Conservation (phyloP, 92 coral and sea anemone species). For the Zoanthus gigantus region DNA sequence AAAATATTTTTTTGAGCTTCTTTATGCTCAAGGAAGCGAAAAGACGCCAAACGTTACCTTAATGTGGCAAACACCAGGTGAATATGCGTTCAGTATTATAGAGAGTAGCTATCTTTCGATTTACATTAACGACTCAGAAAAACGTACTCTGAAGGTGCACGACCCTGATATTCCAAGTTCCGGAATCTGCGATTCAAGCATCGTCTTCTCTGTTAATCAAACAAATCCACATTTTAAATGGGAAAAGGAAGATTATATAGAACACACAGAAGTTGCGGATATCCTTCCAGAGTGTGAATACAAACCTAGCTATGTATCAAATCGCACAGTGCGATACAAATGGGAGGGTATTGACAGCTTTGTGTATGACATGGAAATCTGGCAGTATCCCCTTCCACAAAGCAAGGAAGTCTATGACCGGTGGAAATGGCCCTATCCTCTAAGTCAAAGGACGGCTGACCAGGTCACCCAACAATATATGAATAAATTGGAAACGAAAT, state of each 20-base stretch:
- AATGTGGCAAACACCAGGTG: slow-evolving; percentile 49
- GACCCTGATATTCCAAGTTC: slow-evolving; percentile 5
- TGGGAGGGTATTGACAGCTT: slow-evolving; percentile 17
- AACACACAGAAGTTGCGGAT: slow-evolving; percentile 18
- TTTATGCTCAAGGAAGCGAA: not conserved
- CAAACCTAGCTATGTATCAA: slow-evolving; percentile 37
- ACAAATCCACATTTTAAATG: not conserved
- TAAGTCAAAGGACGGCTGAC: slow-evolving; percentile 42
- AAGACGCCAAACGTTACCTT: slow-evolving; percentile 11
- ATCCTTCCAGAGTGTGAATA: slow-evolving; percentile 42
- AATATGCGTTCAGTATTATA: slow-evolving; percentile 18
- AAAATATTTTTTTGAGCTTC: slow-evolving; percentile 44
- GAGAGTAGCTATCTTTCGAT: slow-evolving; percentile 19
- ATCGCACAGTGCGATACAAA: slow-evolving; percentile 14
- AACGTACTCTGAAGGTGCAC: not conserved
- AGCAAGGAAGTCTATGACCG: not conserved
- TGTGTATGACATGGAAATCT: slow-evolving; percentile 24
- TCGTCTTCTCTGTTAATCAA: not conserved
- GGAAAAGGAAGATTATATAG: slow-evolving; percentile 4
- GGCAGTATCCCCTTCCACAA: slow-evolving; percentile 33
- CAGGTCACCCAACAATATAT: slow-evolving; percentile 29
- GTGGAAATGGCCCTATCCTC: slow-evolving; percentile 54
- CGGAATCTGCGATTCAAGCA: not conserved
- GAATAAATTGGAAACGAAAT: slow-evolving; percentile 30
- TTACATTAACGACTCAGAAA: slow-evolving; percentile 17